These are phyloP conservation scores for Pristiophorus japonicus DNA, from an alignment of 2,113 vertebrate genomes.

Conservation along the genomic window DNA sequence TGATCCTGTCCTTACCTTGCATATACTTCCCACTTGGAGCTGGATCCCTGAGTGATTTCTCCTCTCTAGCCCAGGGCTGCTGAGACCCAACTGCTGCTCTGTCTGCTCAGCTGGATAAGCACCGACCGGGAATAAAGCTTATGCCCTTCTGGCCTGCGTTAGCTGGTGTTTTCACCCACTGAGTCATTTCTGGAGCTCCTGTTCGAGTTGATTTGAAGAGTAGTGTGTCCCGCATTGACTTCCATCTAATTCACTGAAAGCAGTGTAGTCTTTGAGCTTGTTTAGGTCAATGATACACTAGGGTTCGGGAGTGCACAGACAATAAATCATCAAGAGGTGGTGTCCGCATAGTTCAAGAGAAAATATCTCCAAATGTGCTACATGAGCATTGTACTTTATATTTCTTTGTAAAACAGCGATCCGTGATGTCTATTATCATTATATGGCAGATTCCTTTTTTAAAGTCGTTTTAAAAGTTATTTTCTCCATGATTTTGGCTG, in stretches of 20 bases:
- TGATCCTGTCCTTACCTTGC: background rate
- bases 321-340: background rate
- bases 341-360: background rate
- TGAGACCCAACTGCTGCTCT: background rate
- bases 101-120: background rate
- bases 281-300: background rate
- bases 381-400: background rate
- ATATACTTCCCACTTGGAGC: background rate
- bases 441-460: background rate
- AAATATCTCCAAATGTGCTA: background rate
- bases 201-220: background rate
- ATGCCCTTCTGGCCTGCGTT: background rate
- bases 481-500: background rate
- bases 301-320: background rate
- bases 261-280: background rate
- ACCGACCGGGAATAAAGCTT: background rate
- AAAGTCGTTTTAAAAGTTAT: background rate
- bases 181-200: background rate
- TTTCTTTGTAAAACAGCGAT: background rate
- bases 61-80: background rate
- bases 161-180: background rate
- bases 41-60: background rate
- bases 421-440: background rate
- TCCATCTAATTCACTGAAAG: background rate
- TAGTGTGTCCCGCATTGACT: background rate